phyloP scores from a whole-genome alignment of 2,797 vertebrate genomes.

The Aplochiton taeniatus region DNA sequence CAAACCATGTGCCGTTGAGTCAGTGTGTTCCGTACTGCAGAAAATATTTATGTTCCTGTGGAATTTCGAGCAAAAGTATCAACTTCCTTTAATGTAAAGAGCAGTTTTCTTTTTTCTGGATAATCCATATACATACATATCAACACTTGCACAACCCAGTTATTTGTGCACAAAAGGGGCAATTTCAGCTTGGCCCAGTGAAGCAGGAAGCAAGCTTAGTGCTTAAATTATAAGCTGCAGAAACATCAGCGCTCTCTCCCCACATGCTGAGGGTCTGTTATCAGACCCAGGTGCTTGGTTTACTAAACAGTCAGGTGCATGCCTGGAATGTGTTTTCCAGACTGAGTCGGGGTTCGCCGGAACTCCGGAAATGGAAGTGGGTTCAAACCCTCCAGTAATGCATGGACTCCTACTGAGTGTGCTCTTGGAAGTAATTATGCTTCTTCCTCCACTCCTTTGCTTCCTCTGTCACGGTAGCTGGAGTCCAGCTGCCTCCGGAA shows the following conservation, averaged over 20 bases:
- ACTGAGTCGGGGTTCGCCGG: slow-evolving; percentile 16
- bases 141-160: neutral
- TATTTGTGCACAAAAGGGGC: neutral
- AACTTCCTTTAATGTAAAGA: neutral
- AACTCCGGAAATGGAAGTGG: slow-evolving; percentile 22
- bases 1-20: neutral
- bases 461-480: slow-evolving; percentile 37
- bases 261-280: slow-evolving; percentile 5
- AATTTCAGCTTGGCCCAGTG: slow-evolving; percentile 1
- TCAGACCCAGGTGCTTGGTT: slow-evolving; percentile 20
- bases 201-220: slow-evolving; percentile 13
- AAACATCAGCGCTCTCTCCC: neutral
- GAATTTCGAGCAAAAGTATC: neutral
- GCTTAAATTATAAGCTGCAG: slow-evolving; percentile 18
- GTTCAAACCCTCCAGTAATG: slow-evolving; percentile 24
- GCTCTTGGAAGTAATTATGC: slow-evolving; percentile 15
- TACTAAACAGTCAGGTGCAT: slow-evolving; percentile 37
- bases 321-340: slow-evolving; percentile 18
- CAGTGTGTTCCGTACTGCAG: neutral
- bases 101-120: neutral
- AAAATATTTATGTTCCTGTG: neutral
- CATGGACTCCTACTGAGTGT: slow-evolving; percentile 21
- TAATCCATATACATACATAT: slow-evolving; percentile 1
- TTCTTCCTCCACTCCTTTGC: slow-evolving; percentile 12
- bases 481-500: slow-evolving; percentile 13